A percentile compares a stretch with the other conserved stretches of the same genome.
Evolutionary conservation across 2,797 vertebrate species (phyloP).

Genomic region (Paguma larvata): DNA sequence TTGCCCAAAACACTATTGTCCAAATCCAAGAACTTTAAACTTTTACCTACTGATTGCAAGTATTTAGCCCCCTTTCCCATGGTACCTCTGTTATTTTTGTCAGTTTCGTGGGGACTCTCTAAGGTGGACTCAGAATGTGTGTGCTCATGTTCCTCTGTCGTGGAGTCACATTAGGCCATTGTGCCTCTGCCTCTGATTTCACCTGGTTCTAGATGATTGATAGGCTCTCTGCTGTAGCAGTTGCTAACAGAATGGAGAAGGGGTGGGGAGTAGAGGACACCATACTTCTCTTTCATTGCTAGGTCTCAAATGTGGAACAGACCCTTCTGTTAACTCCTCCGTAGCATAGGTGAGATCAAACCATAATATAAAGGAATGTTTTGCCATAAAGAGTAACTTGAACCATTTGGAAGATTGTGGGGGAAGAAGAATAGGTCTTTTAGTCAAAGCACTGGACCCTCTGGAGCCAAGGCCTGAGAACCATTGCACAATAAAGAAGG

Average conservation of each 20-base stretch:
- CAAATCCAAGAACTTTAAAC: constrained; percentile 41
- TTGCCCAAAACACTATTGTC: neutral
- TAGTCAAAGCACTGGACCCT: neutral
- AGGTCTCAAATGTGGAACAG: neutral
- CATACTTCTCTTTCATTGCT: neutral
- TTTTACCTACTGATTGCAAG: neutral
- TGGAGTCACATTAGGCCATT: neutral
- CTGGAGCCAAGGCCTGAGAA: neutral
- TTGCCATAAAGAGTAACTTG: neutral
- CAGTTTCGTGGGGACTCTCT: neutral
- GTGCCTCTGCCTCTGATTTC: neutral
- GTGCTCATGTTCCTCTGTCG: neutral
- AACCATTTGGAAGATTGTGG: neutral
- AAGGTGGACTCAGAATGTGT: neutral
- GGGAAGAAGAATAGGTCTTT: neutral
- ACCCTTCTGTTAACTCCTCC: neutral
- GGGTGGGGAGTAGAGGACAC: neutral
- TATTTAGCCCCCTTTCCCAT: neutral
- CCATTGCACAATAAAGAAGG: neutral
- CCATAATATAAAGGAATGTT: neutral
- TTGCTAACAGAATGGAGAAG: neutral
- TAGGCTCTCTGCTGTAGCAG: neutral
- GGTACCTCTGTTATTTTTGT: neutral
- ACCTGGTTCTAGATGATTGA: neutral
- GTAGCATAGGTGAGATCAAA: neutral